Base-by-base conservation (phyloP, 2,888 invertebrate species). In the Drosophila bunnanda region DNA sequence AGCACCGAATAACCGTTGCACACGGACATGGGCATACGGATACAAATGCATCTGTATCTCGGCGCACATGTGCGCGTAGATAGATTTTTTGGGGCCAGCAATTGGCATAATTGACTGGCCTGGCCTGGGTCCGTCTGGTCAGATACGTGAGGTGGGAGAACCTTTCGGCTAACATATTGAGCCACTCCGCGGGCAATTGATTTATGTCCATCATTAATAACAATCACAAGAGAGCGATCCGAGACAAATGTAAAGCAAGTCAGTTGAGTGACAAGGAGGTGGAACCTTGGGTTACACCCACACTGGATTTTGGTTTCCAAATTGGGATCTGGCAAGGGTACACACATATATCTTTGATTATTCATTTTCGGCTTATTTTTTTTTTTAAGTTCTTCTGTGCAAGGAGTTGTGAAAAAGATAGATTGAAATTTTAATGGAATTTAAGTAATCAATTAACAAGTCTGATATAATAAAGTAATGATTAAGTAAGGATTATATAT, bases 81-180 rank as follows among this genome's bases (percentile, higher is more conserved):
- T 61, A 61, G 30, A 38, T 60, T 78, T 87, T 87, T 85, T 74
- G 85, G 79, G 81, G 71, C 71, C 71, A 71, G 56, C 75, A 85
- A 88, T 78, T 85, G 79, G 88, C 88, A 85, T 85, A 85, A 82
- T 85, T 82, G 88, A 82, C 78, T 80, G 79, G 69, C 76, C 68
- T n/a, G 28, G 28, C 50, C 50, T 9, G 32, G 28, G 72, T 8
- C 39, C 22, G 60, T 68, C 70, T 70, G 61, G 61, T 60, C 50
- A 55, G 48, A n/a, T 60, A 69, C 61, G 61, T 69, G 70, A 72
- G 70, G 71, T 62, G 59, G 61, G 41, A 70, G 60, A 67, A 48
- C 66, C 55, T 67, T 73, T 57, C 10, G 55, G 61, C 28, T 34
- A 55, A 41, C 68, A 57, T 64, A 41, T 43, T 50, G 56, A 58